Conservation (phyloP, 1,140 invertebrate species). For the Halesus radiatus region DNA sequence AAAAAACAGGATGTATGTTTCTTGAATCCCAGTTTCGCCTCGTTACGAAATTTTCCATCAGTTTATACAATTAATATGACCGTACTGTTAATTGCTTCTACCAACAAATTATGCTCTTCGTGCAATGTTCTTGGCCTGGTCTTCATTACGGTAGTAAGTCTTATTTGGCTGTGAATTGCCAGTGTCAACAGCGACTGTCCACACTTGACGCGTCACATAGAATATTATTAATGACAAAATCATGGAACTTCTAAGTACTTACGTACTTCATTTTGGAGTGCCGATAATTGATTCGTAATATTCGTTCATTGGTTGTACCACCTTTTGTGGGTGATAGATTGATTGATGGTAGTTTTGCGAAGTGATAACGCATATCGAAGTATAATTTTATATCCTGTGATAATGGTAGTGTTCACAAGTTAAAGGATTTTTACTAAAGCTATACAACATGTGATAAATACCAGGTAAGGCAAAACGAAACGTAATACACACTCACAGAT, state of each 20-base stretch:
- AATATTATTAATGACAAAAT: conserved; percentile 21
- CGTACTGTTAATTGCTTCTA: neutral
- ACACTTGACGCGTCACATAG: neutral
- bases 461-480: no score
- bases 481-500: no score
- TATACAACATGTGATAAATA: no score
- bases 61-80: neutral
- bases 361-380: no score
- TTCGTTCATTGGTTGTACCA: neutral
- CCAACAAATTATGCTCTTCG: conserved; percentile 9
- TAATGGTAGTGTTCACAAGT: no score
- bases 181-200: neutral
- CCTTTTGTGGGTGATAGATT: no score
- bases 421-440: no score
- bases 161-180: conserved; percentile 15
- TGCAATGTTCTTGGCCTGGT: conserved; percentile 4
- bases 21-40: neutral
- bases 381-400: no score
- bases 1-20: no score
- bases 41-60: conserved; percentile 5
- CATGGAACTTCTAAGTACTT: neutral
- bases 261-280: conserved; percentile 10
- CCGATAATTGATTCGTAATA: conserved; percentile 10
- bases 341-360: no score
- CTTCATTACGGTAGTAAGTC: conserved; percentile 4